These are phyloP conservation scores for Genyomyrus donnyi DNA, from an alignment of 2,113 vertebrate species.

Conservation along the genomic window DNA sequence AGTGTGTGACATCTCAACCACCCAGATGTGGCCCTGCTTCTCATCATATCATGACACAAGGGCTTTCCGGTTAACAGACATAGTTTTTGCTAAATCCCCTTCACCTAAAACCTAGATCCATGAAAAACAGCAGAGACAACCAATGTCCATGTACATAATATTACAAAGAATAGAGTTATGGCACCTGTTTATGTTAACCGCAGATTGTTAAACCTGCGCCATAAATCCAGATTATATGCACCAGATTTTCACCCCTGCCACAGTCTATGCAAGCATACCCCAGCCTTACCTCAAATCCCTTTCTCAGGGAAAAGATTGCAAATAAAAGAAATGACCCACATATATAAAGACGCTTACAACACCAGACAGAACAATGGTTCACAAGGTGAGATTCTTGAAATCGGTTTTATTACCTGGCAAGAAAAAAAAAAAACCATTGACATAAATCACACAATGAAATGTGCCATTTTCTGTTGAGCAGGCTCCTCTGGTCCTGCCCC, in stretches of 20 bases:
- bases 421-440: neutral
- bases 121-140: neutral
- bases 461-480: neutral
- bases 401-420: neutral
- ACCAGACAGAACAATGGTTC: slow-evolving; percentile 3
- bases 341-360: neutral
- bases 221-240: neutral
- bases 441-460: neutral
- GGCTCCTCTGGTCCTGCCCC: neutral
- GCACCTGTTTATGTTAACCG: neutral
- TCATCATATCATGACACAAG: neutral
- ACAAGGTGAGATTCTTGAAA: neutral
- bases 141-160: neutral
- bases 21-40: neutral
- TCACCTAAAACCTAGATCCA: neutral
- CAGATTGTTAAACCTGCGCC: neutral
- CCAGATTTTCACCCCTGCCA: neutral
- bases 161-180: neutral
- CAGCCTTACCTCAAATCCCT: neutral
- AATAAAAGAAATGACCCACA: neutral
- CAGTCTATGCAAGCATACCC: no score
- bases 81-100: neutral
- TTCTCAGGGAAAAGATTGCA: neutral
- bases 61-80: neutral
- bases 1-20: neutral